A percentile compares a stretch with the other conserved stretches of the same genome.
Conservation (phyloP, 37 sponge, comb jelly and placozoan species). For the Halisarca cf. caerulea region DNA sequence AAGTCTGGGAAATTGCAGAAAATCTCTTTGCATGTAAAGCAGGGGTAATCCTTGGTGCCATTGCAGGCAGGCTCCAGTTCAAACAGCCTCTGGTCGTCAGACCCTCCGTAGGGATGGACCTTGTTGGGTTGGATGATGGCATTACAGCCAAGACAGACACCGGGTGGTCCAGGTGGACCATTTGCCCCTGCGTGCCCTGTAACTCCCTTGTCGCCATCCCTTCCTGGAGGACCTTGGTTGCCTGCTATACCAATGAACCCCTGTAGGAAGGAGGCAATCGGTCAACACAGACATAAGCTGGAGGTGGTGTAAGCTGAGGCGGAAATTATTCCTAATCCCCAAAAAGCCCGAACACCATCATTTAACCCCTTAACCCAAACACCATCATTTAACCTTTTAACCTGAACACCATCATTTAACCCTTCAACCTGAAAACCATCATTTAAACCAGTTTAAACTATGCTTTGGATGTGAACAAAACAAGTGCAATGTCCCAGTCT, state of each 20-base stretch:
- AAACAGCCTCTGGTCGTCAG: not conserved
- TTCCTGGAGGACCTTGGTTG: not conserved
- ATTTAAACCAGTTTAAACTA: too few species aligned
- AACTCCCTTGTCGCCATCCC: conserved; percentile 32
- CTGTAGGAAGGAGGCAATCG: not conserved
- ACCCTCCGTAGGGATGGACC: conserved; percentile 21
- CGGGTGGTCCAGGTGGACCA: conserved; percentile 20
- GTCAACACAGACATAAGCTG: too few species aligned
- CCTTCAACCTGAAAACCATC: too few species aligned
- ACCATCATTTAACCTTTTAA: too few species aligned
- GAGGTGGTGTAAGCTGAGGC: too few species aligned
- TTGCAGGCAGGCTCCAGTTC: not conserved
- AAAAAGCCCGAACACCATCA: too few species aligned
- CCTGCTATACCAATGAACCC: not conserved
- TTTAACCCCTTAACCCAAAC: too few species aligned
- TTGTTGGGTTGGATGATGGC: conserved; percentile 21
- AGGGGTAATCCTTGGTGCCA: conserved; percentile 2
- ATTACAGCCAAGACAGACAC: conserved; percentile 8
- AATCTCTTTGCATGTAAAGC: conserved; percentile 7
- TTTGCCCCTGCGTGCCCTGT: not conserved
- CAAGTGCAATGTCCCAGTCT: too few species aligned
- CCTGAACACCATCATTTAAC: too few species aligned
- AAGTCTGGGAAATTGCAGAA: not conserved
- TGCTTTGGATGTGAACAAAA: too few species aligned
- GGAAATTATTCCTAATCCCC: too few species aligned